A percentile compares a stretch with the other conserved stretches of the same genome.
These are phyloP conservation scores for Tinamus major DNA, from an alignment of 2,797 vertebrate species.

Conservation along the genomic window DNA sequence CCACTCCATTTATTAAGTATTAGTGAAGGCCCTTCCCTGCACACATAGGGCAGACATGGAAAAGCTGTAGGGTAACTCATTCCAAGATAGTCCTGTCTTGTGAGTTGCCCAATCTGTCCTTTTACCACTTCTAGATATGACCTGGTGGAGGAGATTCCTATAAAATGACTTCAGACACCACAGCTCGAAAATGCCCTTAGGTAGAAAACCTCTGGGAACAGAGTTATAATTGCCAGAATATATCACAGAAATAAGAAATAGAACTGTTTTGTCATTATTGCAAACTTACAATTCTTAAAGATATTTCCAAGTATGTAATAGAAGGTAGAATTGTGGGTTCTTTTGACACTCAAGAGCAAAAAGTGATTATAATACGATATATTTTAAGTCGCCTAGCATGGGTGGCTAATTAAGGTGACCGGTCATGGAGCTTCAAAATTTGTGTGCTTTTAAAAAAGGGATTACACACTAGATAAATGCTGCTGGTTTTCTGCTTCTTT, in stretches of 20 bases:
- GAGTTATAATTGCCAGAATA: neutral
- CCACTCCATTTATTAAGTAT: neutral
- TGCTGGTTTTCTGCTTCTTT: neutral
- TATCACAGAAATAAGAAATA: neutral
- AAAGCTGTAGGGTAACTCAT: neutral
- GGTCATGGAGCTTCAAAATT: neutral
- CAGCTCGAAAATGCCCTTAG: neutral
- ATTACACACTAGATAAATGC: neutral
- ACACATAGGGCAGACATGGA: neutral
- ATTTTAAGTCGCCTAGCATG: neutral
- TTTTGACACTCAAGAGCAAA: neutral
- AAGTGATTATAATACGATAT: neutral
- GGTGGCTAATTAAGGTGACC: neutral
- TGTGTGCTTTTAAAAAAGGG: conserved; percentile 6
- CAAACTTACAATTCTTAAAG: neutral
- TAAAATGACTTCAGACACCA: neutral
- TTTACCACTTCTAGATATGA: neutral
- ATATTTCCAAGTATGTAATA: neutral
- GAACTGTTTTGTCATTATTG: neutral
- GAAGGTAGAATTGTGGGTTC: neutral
- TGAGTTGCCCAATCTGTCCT: neutral
- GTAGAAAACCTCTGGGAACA: neutral
- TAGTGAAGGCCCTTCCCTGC: neutral
- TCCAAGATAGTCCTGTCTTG: neutral
- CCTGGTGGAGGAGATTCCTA: neutral